Evolutionary conservation across 2,113 vertebrate species (phyloP).

Genomic region (Riparia riparia): DNA sequence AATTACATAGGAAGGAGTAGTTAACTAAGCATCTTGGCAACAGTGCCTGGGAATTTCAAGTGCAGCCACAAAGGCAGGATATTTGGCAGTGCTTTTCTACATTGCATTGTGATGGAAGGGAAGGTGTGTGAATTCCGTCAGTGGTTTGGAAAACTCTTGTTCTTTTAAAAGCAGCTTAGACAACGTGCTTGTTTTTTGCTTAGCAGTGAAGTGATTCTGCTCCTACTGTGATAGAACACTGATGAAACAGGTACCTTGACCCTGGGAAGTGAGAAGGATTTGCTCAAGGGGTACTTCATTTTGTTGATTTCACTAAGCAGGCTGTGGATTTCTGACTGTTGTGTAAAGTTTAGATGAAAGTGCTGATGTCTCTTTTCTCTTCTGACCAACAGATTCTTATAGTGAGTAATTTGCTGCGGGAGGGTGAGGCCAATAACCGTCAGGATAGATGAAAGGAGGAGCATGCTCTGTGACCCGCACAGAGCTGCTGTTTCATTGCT

Average conservation of each 20-base stretch:
- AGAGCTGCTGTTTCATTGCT: background rate
- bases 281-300: background rate
- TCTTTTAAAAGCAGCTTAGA: background rate
- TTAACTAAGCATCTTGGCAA: background rate
- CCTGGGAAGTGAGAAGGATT: background rate
- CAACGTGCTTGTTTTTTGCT: background rate
- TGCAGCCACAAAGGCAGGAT: no score
- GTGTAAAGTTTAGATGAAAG: background rate
- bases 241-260: background rate
- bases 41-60: background rate
- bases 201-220: background rate
- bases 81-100: background rate
- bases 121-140: background rate
- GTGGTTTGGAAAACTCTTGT: background rate
- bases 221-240: background rate
- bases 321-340: background rate
- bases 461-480: background rate
- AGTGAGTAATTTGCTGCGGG: background rate
- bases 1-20: background rate
- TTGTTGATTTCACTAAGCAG: background rate
- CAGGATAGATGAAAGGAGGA: background rate
- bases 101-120: background rate
- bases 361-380: background rate
- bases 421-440: fast-evolving
- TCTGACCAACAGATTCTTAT: fast-evolving